A percentile compares a stretch with the other conserved stretches of the same genome.
These are phyloP conservation scores for Tachysurus vachellii DNA, from an alignment of 2,113 vertebrate species.

Conservation along the genomic window DNA sequence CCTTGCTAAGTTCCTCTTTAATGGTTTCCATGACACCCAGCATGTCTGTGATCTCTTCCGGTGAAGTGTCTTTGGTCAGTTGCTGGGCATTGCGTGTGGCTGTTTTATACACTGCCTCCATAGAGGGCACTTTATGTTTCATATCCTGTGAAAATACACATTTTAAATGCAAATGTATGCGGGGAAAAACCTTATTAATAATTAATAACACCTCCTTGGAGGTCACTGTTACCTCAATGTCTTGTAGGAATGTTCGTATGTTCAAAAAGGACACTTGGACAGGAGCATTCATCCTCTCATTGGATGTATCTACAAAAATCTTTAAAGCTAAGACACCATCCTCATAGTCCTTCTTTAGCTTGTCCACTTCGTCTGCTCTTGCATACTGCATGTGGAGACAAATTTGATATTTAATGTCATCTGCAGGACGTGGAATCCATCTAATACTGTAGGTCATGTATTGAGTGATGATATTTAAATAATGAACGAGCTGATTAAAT, in stretches of 20 bases:
- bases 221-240: slow-evolving; percentile 80
- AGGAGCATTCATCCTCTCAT: slow-evolving; percentile 79
- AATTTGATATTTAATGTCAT: slow-evolving; percentile 7
- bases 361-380: slow-evolving; percentile 89
- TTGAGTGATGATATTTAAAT: neutral
- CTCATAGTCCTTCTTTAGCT: slow-evolving; percentile 85
- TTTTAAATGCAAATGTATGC: neutral
- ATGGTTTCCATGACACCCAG: slow-evolving; percentile 77
- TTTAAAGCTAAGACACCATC: slow-evolving; percentile 82
- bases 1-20: slow-evolving; percentile 90
- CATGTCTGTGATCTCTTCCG: slow-evolving; percentile 86
- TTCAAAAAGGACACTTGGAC: slow-evolving; percentile 90
- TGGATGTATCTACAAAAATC: slow-evolving; percentile 82
- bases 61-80: slow-evolving; percentile 86
- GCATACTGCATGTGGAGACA: slow-evolving; percentile 80
- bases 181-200: neutral
- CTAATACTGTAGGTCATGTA: neutral
- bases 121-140: slow-evolving; percentile 86
- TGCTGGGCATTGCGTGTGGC: slow-evolving; percentile 84
- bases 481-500: neutral
- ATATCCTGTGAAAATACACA: slow-evolving; percentile 75
- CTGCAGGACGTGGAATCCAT: neutral
- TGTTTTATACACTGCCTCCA: slow-evolving; percentile 90
- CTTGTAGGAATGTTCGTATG: slow-evolving; percentile 84
- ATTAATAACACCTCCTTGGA: neutral